These are phyloP conservation scores for Rotaria macrura DNA, from an alignment of 2,888 invertebrate genomes.

Conservation along the genomic window DNA sequence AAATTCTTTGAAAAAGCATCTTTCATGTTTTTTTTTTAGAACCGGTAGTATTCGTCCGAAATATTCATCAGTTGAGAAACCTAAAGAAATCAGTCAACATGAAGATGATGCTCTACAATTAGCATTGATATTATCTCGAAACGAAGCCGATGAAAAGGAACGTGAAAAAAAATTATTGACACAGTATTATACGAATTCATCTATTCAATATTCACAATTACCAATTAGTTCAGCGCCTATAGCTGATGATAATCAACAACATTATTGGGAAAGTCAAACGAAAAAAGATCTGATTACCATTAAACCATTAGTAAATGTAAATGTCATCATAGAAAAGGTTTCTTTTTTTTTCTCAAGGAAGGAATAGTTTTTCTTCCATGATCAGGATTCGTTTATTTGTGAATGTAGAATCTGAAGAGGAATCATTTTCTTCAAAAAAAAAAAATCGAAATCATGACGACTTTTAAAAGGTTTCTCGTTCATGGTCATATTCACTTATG, in stretches of 20 bases:
- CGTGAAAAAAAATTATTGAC: conserved; percentile 51
- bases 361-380: too few relatives aligned
- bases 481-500: too few relatives aligned
- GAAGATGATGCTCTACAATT: conserved; percentile 74
- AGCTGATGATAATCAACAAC: not conserved
- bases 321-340: too few relatives aligned
- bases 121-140: conserved; percentile 87
- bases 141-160: conserved; percentile 89
- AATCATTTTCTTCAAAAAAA: too few relatives aligned
- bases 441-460: too few relatives aligned
- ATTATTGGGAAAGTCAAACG: not conserved
- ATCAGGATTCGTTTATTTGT: too few relatives aligned
- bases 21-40: not conserved
- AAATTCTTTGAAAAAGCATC: too few relatives aligned
- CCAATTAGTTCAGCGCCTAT: not conserved
- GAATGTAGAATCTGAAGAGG: too few relatives aligned
- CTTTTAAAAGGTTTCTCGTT: too few relatives aligned
- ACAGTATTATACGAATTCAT: not conserved
- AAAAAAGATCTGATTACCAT: not conserved
- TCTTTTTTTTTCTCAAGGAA: too few relatives aligned
- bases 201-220: not conserved
- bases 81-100: conserved; percentile 43
- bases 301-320: not conserved
- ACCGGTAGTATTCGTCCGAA: not conserved
- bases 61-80: not conserved